phyloP scores from a whole-genome alignment of 1,140 invertebrate species.

The Vanessa tameamea region DNA sequence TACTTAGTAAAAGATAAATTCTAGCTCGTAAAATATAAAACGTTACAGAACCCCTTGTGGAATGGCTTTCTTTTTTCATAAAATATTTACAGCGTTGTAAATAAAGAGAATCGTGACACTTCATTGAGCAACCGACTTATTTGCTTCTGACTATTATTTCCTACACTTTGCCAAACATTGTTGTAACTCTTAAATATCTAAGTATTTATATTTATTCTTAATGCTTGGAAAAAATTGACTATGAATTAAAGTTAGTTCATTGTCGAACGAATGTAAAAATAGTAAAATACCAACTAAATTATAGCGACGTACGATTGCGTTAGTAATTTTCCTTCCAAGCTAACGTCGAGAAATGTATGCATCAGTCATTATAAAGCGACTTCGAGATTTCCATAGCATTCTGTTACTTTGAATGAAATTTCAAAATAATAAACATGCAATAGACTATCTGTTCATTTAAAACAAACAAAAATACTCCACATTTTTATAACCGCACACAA shows the following conservation, averaged over 20 bases:
- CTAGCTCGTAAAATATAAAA: slow-evolving; percentile 8
- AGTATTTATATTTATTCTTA: not conserved
- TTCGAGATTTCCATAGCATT: not conserved
- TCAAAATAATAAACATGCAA: not conserved
- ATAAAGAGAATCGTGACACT: slow-evolving; percentile 27
- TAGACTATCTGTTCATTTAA: not conserved
- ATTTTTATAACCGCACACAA: not conserved
- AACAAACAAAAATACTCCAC: not conserved
- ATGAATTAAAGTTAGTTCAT: not conserved
- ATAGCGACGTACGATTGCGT: too few relatives aligned
- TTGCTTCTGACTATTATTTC: slow-evolving; percentile 3
- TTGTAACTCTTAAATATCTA: not conserved
- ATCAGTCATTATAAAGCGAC: not conserved
- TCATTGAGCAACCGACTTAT: not conserved
- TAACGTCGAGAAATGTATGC: too few relatives aligned
- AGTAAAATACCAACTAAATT: too few relatives aligned
- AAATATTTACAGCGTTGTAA: slow-evolving; percentile 29
- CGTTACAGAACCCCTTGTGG: slow-evolving; percentile 8
- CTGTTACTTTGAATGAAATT: not conserved
- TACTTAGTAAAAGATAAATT: too few relatives aligned
- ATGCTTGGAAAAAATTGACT: too few relatives aligned
- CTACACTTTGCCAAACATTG: not conserved
- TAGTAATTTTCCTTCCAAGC: too few relatives aligned
- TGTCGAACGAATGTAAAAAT: too few relatives aligned
- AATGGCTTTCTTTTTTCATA: slow-evolving; percentile 25